Percentiles rank a stretch among this genome's conserved stretches.
These are phyloP conservation scores for Kradibia gibbosae DNA, from an alignment of 1,140 invertebrate genomes.

Conservation along the genomic window DNA sequence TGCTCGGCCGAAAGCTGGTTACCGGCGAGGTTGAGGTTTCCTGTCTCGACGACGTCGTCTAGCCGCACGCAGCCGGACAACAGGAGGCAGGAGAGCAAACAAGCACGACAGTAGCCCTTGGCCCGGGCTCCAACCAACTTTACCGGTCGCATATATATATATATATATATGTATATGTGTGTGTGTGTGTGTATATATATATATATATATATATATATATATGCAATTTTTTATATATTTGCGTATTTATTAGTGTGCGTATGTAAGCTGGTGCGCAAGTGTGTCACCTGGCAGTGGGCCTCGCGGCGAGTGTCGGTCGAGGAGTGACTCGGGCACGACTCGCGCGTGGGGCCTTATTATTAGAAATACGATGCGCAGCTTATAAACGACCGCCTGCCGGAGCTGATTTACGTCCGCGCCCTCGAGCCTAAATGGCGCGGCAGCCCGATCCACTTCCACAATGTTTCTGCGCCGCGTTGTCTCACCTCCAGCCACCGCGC, in stretches of 20 bases:
- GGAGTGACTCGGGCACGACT: neutral
- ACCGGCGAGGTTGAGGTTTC: too few species aligned
- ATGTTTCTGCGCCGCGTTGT: neutral
- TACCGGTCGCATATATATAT: neutral
- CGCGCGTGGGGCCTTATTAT: neutral
- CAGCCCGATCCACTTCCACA: conserved; percentile 22
- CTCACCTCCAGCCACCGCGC: neutral
- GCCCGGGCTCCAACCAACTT: neutral
- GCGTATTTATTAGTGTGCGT: too few species aligned
- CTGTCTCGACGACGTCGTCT: neutral
- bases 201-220: too few species aligned
- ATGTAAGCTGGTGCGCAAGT: too few species aligned
- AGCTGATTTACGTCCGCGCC: conserved; percentile 1
- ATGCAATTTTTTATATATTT: too few species aligned
- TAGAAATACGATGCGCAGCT: neutral
- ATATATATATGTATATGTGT: too few species aligned
- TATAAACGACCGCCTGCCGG: neutral
- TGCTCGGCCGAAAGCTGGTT: too few species aligned
- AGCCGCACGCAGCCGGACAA: neutral
- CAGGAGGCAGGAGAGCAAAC: neutral
- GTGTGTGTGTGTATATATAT: too few species aligned
- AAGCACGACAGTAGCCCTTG: neutral
- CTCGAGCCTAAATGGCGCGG: conserved; percentile 13
- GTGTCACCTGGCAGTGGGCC: too few species aligned
- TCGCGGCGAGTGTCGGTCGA: neutral